Conservation (phyloP, 2,888 invertebrate genomes). For the Athalia circularis region DNA sequence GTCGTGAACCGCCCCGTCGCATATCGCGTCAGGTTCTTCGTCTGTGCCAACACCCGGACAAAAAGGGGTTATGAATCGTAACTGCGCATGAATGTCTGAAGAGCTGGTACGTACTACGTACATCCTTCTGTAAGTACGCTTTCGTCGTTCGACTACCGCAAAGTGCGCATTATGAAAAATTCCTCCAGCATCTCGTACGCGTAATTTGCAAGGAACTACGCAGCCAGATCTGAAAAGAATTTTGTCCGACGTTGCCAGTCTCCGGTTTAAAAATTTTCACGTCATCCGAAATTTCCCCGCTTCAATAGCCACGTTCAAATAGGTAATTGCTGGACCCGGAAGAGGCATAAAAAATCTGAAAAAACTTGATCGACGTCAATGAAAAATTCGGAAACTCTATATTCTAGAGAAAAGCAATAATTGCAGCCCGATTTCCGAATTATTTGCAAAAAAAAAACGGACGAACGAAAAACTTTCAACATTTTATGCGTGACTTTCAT, state of each 20-base stretch:
- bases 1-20: neutral
- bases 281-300: too few relatives aligned
- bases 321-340: too few relatives aligned
- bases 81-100: slow-evolving; percentile 67
- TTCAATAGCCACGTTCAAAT: too few relatives aligned
- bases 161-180: slow-evolving; percentile 38
- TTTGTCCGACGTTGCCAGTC: too few relatives aligned
- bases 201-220: too few relatives aligned
- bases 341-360: too few relatives aligned
- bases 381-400: too few relatives aligned
- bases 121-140: slow-evolving; percentile 4
- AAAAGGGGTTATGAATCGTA: slow-evolving; percentile 67
- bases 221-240: too few relatives aligned
- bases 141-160: slow-evolving; percentile 23
- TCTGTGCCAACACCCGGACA: slow-evolving; percentile 47
- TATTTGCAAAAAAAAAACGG: neutral
- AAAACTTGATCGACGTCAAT: too few relatives aligned
- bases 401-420: too few relatives aligned
- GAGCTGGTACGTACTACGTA: slow-evolving; percentile 46
- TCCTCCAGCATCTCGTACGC: neutral
- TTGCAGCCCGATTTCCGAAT: neutral
- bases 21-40: slow-evolving; percentile 32
- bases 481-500: neutral
- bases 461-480: slow-evolving; percentile 2
- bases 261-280: too few relatives aligned